Base-by-base conservation (phyloP, 2,888 invertebrate genomes). In the Prenolepis imparis region DNA sequence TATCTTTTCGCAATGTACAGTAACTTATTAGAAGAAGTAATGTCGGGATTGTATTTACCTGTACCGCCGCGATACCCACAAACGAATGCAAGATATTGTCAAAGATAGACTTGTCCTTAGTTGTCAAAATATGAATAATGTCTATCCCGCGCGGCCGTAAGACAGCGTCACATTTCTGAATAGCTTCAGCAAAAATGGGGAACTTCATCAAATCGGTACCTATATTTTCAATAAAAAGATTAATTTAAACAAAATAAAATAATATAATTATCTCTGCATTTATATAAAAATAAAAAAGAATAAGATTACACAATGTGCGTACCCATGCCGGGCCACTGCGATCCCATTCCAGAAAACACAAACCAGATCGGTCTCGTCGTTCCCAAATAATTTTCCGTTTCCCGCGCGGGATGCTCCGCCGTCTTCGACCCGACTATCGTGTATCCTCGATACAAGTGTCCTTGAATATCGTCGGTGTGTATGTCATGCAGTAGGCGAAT, bases 381-480 rank as follows among this genome's bases (percentile, higher is more conserved):
- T 0, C 96, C 97, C 0, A 96, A 95, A 93, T 95, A 96, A 94
- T 96, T 96, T 88, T 96, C 95, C 36, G 96, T 94, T 67, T 96
- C 96, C 55, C 95, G 95, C 0, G 95, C 92, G 0, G 96, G 86
- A 0, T 95, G 93, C 2, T 95, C 92, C n/a, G 85, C n/a, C 0
- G 86, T 87, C 2, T 81, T 84, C 36, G 92, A 87, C 94, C 96
- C 95, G 15, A 96, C 88, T 18, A 98, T 93, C 0, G 96, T 96
- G 92, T 96, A 98, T 36, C 98, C 98, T 87, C 98, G 96, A 91
- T 97, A 97, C 3, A 97, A 96, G 92, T 98, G 97, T 0, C 97
- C 96, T 4, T 94, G 92, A 18, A 94, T 92, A 39, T 90, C 95
- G 1, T 96, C 95, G 73, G 95, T 95, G 83, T 96, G 96, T 48